A percentile compares a stretch with the other conserved stretches of the same genome.
Evolutionary conservation across 2,888 invertebrate genomes (phyloP).

Genomic region (Dolichopus griseipennis): DNA sequence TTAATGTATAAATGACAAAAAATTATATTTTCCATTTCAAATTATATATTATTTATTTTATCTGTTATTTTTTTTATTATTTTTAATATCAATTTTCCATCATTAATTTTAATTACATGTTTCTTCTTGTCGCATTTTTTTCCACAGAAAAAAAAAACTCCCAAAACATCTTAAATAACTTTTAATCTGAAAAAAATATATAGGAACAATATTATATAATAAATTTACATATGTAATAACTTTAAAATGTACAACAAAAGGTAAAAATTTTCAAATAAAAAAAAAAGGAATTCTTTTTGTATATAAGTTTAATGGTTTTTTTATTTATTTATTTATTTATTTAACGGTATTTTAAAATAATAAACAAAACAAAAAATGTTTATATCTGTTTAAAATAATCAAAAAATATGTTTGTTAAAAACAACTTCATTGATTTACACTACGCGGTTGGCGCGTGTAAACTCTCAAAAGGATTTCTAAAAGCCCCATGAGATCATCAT

Average conservation of each 20-base stretch:
- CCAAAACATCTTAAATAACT: background rate
- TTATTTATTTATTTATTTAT: too few species aligned
- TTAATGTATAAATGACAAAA: too few species aligned
- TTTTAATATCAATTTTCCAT: background rate
- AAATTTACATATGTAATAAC: background rate
- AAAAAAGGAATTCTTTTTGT: background rate
- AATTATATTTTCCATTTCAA: too few species aligned
- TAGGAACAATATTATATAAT: background rate
- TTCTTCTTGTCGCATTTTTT: background rate
- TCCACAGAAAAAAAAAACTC: background rate
- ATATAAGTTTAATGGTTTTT: background rate
- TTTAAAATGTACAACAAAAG: background rate
- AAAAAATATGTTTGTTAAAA: slow-evolving; percentile 9
- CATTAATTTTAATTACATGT: background rate
- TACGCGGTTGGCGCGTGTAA: slow-evolving; percentile 7
- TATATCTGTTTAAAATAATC: slow-evolving; percentile 10
- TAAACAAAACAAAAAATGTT: background rate
- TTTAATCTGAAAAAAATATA: background rate
- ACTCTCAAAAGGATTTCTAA: slow-evolving; percentile 9
- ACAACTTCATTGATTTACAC: slow-evolving; percentile 8
- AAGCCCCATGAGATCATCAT: slow-evolving; percentile 8
- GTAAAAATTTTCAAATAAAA: background rate
- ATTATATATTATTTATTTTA: too few species aligned
- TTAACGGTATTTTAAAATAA: background rate
- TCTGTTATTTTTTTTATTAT: background rate